These are phyloP conservation scores for Craniophora ligustri DNA, from an alignment of 2,888 invertebrate genomes.

Conservation along the genomic window DNA sequence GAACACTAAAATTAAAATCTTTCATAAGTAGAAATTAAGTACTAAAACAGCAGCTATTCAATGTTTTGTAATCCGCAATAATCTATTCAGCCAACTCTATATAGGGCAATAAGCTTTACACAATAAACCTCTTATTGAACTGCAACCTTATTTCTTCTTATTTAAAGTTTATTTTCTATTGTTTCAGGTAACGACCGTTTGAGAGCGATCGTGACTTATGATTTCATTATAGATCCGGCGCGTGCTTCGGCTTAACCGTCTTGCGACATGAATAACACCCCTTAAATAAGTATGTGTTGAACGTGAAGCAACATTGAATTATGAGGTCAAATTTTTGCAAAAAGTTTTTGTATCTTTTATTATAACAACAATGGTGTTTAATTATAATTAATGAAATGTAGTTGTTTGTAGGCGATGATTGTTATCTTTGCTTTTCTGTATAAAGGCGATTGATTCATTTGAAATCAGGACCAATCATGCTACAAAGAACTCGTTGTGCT, in stretches of 20 bases:
- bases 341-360: constrained; percentile 8
- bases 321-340: constrained; percentile 39
- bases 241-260: constrained; percentile 64
- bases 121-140: background rate
- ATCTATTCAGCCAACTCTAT: constrained; percentile 39
- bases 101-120: constrained; percentile 37
- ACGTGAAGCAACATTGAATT: constrained; percentile 36
- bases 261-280: constrained; percentile 63
- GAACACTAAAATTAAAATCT: constrained; percentile 35
- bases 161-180: constrained; percentile 37
- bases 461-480: background rate
- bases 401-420: constrained; percentile 25
- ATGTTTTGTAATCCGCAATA: constrained; percentile 52
- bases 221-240: constrained; percentile 73
- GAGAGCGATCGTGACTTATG: constrained; percentile 76
- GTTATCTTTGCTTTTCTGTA: background rate
- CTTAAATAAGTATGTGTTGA: constrained; percentile 49
- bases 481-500: no score
- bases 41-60: constrained; percentile 45
- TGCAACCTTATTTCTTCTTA: rapidly evolving
- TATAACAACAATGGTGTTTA: constrained; percentile 37
- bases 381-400: constrained; percentile 19
- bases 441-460: no score
- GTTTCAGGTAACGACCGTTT: constrained; percentile 57
- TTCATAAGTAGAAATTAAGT: constrained; percentile 37